These are phyloP conservation scores for cattle (Bos taurus) DNA, from an alignment of 2,113 vertebrate species.

Conservation along the genomic window DNA sequence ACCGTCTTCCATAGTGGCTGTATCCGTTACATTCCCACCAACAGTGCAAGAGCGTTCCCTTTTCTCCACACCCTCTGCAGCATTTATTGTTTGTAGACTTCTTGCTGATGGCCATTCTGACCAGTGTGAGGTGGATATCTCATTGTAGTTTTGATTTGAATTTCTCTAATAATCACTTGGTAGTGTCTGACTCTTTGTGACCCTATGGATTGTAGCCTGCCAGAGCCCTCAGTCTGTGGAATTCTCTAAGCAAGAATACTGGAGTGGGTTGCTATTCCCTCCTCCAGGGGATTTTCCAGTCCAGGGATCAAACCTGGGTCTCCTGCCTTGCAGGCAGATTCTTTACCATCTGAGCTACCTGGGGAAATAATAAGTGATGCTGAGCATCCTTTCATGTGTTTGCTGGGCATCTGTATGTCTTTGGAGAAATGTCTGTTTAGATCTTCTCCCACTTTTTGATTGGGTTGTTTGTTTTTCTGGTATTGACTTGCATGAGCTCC, in stretches of 20 bases:
- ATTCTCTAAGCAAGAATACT: neutral
- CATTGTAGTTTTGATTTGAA: neutral
- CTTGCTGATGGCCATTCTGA: neutral
- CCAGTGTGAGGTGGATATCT: neutral
- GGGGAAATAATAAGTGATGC: neutral
- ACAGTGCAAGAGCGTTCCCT: neutral
- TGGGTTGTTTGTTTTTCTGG: neutral
- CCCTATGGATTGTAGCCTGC: neutral
- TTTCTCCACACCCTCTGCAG: neutral
- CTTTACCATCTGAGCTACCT: neutral
- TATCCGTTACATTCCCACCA: neutral
- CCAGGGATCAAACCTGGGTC: neutral
- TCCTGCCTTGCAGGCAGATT: neutral
- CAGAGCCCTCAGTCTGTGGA: neutral
- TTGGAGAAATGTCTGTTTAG: neutral
- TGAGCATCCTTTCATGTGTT: neutral
- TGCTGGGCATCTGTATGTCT: neutral
- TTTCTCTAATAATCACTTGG: neutral
- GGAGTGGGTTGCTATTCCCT: neutral
- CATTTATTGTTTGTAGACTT: neutral
- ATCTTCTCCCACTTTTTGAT: neutral
- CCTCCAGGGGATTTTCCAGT: neutral
- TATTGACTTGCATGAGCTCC: neutral
- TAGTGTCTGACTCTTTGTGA: neutral
- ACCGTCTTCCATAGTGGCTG: neutral